A percentile compares a stretch with the other conserved stretches of the same genome.
These are phyloP conservation scores for Pteria penguin DNA, from an alignment of 2,888 invertebrate species.

Conservation along the genomic window DNA sequence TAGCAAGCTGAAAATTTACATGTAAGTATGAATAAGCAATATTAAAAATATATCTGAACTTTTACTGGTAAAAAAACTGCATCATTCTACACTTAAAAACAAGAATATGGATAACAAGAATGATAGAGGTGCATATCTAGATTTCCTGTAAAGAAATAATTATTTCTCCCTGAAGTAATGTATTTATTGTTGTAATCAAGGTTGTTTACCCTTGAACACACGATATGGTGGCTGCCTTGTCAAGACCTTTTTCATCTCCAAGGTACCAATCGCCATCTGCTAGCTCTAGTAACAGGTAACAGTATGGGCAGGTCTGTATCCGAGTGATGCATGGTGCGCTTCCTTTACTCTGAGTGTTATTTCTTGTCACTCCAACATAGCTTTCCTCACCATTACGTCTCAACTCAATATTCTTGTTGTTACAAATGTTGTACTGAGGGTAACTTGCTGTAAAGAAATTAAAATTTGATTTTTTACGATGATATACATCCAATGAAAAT, in stretches of 20 bases:
- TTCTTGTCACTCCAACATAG: neutral
- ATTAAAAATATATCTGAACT: too few species aligned
- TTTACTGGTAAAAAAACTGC: too few species aligned
- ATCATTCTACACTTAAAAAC: too few species aligned
- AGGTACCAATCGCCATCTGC: neutral
- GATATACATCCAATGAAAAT: too few species aligned
- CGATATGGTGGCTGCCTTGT: neutral
- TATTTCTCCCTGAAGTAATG: too few species aligned
- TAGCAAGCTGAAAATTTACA: too few species aligned
- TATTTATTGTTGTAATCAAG: too few species aligned
- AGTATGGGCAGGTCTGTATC: constrained; percentile 1
- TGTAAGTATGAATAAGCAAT: too few species aligned
- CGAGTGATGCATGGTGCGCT: constrained; percentile 17
- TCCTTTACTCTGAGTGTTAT: neutral
- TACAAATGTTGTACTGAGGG: constrained; percentile 6
- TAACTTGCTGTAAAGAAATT: neutral
- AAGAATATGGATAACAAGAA: too few species aligned
- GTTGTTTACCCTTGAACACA: neutral
- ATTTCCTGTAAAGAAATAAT: too few species aligned
- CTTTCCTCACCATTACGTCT: neutral
- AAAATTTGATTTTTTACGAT: too few species aligned
- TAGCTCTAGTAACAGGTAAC: constrained; percentile 13
- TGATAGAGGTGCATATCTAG: too few species aligned
- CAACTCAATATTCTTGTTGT: neutral
- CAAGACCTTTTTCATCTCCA: neutral